These are phyloP conservation scores for Cololabis saira DNA, from an alignment of 2,113 vertebrate genomes.

Conservation along the genomic window DNA sequence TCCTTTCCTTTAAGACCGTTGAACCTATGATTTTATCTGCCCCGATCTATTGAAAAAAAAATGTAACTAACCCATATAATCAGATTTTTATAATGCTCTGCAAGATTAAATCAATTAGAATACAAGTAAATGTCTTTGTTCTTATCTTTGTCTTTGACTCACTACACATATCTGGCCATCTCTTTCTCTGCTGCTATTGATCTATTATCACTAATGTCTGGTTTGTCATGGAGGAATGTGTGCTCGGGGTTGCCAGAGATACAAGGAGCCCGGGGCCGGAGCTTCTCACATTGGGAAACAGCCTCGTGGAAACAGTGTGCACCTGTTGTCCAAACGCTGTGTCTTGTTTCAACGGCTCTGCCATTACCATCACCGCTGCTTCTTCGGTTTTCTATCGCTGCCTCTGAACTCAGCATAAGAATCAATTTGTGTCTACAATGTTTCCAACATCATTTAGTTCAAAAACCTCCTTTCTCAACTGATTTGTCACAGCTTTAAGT, in stretches of 20 bases:
- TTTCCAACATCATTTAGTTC: too few species aligned
- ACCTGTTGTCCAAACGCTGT: slow-evolving; percentile 52
- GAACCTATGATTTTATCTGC: slow-evolving; percentile 6
- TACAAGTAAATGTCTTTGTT: slow-evolving; percentile 3
- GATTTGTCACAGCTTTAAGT: not conserved
- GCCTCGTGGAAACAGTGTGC: slow-evolving; percentile 14
- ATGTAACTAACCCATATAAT: too few species aligned
- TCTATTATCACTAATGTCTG: slow-evolving; percentile 28
- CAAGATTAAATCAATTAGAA: slow-evolving; percentile 8
- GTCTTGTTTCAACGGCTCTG: not conserved
- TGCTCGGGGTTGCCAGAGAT: slow-evolving; percentile 43
- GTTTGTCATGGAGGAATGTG: slow-evolving; percentile 61
- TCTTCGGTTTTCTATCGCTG: too few species aligned
- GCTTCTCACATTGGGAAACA: slow-evolving; percentile 23
- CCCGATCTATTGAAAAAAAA: not conserved
- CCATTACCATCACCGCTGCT: not conserved
- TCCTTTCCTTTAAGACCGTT: slow-evolving; percentile 4
- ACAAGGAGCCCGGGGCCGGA: slow-evolving; percentile 29
- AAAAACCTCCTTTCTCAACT: too few species aligned
- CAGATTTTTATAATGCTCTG: not conserved
- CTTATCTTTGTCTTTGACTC: slow-evolving; percentile 18
- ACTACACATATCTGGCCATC: slow-evolving; percentile 34
- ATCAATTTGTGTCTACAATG: too few species aligned
- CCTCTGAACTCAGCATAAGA: too few species aligned
- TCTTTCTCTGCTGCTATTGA: slow-evolving; percentile 37